These are phyloP conservation scores for Orientallactaga sibirica DNA, from an alignment of 2,797 vertebrate species.

Conservation along the genomic window DNA sequence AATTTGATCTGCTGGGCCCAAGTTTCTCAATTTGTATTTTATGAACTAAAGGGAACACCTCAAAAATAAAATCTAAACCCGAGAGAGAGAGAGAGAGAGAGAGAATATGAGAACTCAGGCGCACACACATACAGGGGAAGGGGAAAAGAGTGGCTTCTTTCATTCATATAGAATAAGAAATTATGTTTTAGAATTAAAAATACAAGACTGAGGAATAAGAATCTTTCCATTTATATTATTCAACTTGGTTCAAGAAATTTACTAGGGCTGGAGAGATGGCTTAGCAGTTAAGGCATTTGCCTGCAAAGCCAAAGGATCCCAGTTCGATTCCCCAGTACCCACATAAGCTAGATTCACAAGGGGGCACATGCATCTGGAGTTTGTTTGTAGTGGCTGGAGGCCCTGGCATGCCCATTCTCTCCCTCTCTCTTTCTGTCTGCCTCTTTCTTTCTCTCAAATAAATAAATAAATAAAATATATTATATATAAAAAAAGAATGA, in stretches of 20 bases:
- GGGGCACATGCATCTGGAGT: no score
- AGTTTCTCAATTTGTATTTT: background rate
- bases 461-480: no score
- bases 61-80: conserved; percentile 30
- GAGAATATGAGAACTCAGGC: no score
- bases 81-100: background rate
- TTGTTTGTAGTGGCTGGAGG: no score
- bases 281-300: no score
- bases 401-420: no score
- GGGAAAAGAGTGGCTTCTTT: background rate
- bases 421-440: no score
- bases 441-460: no score
- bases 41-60: background rate
- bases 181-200: conserved; percentile 21
- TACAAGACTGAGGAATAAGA: background rate
- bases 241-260: background rate
- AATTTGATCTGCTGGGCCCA: background rate
- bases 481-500: background rate
- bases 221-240: conserved; percentile 20
- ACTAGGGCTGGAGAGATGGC: no score
- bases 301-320: no score
- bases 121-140: background rate
- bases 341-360: no score
- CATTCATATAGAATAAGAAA: conserved; percentile 38
- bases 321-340: no score